phyloP scores from a whole-genome alignment of 2,797 vertebrate genomes.

The Pantherophis alleghaniensis region DNA sequence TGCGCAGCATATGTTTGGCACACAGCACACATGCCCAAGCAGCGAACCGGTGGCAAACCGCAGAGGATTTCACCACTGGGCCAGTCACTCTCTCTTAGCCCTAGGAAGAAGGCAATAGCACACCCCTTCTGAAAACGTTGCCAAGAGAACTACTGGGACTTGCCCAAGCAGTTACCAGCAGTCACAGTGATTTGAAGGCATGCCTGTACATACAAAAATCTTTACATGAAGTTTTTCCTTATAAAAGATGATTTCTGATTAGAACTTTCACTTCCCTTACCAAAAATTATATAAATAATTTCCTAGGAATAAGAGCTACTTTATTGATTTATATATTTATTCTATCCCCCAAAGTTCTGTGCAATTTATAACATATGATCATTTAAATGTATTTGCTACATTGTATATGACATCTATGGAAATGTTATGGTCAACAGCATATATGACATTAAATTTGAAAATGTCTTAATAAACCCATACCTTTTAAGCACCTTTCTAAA shows the following conservation, averaged over 20 bases:
- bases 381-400: not conserved
- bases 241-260: not conserved
- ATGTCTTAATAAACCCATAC: not conserved
- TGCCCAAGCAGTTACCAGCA: not conserved
- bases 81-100: not conserved
- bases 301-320: not conserved
- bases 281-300: not conserved
- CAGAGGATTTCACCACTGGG: not conserved
- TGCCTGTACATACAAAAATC: not conserved
- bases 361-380: not conserved
- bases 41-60: no score
- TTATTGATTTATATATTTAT: not conserved
- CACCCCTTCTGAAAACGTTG: not conserved
- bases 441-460: not conserved
- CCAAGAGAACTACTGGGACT: not conserved
- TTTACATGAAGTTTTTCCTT: not conserved
- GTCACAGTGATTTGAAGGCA: not conserved
- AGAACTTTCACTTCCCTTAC: not conserved
- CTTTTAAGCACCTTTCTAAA: not conserved
- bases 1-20: no score
- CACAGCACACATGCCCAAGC: no score
- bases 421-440: not conserved
- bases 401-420: not conserved
- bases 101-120: not conserved
- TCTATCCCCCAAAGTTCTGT: not conserved